phyloP scores from a whole-genome alignment of 2,113 vertebrate genomes.

The Gymnorhina tibicen region DNA sequence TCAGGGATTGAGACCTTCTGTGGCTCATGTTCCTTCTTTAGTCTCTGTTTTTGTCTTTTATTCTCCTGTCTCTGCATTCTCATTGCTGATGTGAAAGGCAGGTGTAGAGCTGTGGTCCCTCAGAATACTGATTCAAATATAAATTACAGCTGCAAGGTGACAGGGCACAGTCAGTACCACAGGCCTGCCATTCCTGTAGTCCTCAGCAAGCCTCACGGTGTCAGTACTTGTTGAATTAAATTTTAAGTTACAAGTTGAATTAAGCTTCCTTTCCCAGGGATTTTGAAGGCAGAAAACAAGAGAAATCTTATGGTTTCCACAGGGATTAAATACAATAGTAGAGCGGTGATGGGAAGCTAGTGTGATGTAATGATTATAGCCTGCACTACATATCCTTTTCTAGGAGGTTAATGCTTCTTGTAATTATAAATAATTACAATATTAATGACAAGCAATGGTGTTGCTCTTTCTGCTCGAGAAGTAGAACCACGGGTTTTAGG shows the following conservation, averaged over 20 bases:
- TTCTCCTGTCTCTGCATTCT: not conserved
- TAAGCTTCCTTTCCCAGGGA: not conserved
- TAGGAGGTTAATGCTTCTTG: not conserved
- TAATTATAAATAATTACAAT: not conserved
- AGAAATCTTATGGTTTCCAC: not conserved
- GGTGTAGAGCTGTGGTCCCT: not conserved
- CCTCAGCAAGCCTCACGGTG: not conserved
- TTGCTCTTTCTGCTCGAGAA: not conserved
- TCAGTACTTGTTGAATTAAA: not conserved
- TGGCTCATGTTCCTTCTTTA: not conserved
- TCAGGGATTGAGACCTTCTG: not conserved
- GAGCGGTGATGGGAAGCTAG: not conserved
- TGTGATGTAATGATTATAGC: not conserved
- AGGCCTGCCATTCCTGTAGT: not conserved
- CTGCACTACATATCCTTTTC: not conserved
- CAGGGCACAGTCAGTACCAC: not conserved
- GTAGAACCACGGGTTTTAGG: not conserved
- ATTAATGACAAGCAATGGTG: not conserved
- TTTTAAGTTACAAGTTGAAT: not conserved
- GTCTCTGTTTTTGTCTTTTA: not conserved
- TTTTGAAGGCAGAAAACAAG: not conserved
- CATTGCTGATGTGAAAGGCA: not conserved
- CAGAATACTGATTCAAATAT: not conserved
- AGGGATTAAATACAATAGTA: not conserved
- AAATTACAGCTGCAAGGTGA: not conserved